Evolutionary conservation across 92 coral and sea anemone genomes (phyloP), one percentile per base, ranked within the genome.

Genomic region (Muricea muricata): DNA sequence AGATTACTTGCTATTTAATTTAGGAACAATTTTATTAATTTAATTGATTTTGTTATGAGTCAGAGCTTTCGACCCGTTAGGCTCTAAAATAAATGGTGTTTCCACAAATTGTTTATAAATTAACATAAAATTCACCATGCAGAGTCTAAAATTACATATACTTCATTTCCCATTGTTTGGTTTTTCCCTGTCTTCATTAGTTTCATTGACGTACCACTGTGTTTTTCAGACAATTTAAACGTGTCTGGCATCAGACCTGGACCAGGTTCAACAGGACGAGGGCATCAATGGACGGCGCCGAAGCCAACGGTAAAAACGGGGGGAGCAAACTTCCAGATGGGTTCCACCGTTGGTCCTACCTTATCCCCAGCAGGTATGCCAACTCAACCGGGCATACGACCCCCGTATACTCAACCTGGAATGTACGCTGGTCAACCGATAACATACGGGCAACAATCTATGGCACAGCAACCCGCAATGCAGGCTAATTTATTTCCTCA

Each of bases 251-350:
- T 31, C 18, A 32, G 83, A 56, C 83, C 83, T 20, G 31, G 54
- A 2, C 67, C 97, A 23, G 91, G 89, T 18, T 87, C 90, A 69
- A 13, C 60, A n/a, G 79, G 79, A n/a, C 14, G 58, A 17, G 69
- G 52, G 14, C 98, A 97, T 55, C 99, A 97, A 66, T 97, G 99
- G 99, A 87, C 98, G 6, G 97, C 98, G 26, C 78, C 98, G 46
- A 87, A 91, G 31, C 99, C 99, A 8, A 91, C 89, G 77, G 91
- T 90, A 11, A 97, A 97, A 73, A 97, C 99, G 8, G 99, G 99
- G 6, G 99, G 99, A 24, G 90, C 94, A 35, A 90, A 97, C 89
- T 97, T 97, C 94, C 99, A 97, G 56, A 84, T 89, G 46, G 69
- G 91, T 31, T 75, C 97, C 46, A 76, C 88, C 72, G 80, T 93